Conservation (phyloP, 2,888 invertebrate species). For the Alsophila aescularia region DNA sequence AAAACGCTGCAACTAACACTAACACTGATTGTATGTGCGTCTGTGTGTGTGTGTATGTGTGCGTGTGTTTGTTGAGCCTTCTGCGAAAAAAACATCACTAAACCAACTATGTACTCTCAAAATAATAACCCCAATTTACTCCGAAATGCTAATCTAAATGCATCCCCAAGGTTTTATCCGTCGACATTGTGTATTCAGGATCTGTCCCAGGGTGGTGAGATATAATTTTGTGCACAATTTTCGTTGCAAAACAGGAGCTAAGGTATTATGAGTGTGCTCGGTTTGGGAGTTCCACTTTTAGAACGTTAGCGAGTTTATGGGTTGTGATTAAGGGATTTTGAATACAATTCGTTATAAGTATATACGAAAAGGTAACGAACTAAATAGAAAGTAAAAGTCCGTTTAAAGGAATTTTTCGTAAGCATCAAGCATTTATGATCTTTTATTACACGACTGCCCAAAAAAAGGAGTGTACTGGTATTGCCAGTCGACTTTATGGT, state of each 20-base stretch:
- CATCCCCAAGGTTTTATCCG: constrained; percentile 36
- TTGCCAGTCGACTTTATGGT: no score
- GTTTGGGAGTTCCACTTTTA: constrained; percentile 8
- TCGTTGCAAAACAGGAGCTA: constrained; percentile 29
- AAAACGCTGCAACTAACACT: no score
- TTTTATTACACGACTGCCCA: no score
- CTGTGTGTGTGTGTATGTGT: no score
- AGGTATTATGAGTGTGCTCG: constrained; percentile 19
- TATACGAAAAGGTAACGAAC: no score
- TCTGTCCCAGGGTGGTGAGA: constrained; percentile 15
- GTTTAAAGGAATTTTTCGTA: no score
- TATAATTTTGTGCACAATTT: constrained; percentile 31
- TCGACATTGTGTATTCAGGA: constrained; percentile 35
- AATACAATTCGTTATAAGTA: no score
- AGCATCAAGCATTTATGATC: no score
- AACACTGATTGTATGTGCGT: no score
- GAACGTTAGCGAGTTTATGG: constrained; percentile 21
- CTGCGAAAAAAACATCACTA: constrained; percentile 7
- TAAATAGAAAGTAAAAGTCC: no score
- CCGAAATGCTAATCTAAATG: constrained; percentile 40
- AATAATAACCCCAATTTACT: constrained; percentile 34
- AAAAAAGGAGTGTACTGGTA: no score
- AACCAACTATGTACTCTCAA: constrained; percentile 24
- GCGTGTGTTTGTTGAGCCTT: no score
- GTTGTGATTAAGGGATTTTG: constrained; percentile 1